These are phyloP conservation scores for Venturia canescens DNA, from an alignment of 1,140 invertebrate genomes.

Conservation along the genomic window DNA sequence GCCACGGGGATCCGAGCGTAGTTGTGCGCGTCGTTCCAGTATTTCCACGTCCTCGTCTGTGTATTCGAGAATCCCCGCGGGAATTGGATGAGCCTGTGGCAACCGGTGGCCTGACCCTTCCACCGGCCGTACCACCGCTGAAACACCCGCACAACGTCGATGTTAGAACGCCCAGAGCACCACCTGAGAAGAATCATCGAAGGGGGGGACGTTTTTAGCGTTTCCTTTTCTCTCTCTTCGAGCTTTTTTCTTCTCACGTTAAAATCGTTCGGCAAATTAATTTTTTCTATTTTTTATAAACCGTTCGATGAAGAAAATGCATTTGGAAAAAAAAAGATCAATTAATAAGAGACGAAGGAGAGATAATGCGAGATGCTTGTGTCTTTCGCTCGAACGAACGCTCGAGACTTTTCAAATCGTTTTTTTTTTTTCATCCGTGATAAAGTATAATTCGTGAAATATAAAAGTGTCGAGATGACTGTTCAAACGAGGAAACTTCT, in stretches of 20 bases:
- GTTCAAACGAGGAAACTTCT: slow-evolving; percentile 18
- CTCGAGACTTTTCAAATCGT: no score
- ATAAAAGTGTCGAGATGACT: neutral
- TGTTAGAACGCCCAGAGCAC: slow-evolving; percentile 75
- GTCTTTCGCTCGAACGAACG: no score
- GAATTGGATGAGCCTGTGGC: slow-evolving; percentile 60
- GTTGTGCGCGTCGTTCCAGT: slow-evolving; percentile 74
- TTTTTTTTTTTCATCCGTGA: no score
- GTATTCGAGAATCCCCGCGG: slow-evolving; percentile 74
- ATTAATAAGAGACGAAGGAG: no score
- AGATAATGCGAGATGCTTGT: no score
- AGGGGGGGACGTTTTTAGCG: slow-evolving; percentile 66
- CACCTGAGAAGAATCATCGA: slow-evolving; percentile 74
- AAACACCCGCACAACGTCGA: slow-evolving; percentile 77
- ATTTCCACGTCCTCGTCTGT: slow-evolving; percentile 79
- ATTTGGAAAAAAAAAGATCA: no score
- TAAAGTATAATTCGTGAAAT: no score
- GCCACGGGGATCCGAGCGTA: slow-evolving; percentile 75
- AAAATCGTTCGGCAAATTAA: neutral
- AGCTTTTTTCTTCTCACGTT: neutral
- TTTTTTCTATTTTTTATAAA: neutral
- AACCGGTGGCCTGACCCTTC: slow-evolving; percentile 69
- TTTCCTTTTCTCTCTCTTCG: slow-evolving; percentile 29
- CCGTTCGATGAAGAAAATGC: no score
- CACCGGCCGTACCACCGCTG: slow-evolving; percentile 73